These are phyloP conservation scores for Entelurus aequoreus DNA, from an alignment of 2,113 vertebrate species.

Conservation along the genomic window DNA sequence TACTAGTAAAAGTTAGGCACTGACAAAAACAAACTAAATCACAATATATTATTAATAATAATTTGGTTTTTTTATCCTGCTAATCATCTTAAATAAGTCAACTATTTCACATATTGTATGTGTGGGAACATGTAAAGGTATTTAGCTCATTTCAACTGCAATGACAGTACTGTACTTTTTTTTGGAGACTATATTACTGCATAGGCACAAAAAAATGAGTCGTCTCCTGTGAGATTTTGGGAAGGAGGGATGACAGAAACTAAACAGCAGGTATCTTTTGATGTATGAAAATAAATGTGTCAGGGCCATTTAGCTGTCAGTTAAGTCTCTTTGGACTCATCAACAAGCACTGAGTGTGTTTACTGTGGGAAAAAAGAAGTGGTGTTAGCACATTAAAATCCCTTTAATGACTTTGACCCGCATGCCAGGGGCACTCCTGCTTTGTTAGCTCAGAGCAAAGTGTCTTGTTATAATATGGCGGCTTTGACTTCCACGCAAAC, in stretches of 20 bases:
- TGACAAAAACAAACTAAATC: no score
- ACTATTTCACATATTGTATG: background rate
- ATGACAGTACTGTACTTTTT: background rate
- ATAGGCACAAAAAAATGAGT: constrained; percentile 1
- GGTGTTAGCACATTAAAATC: constrained; percentile 19
- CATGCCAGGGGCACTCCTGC: constrained; percentile 4
- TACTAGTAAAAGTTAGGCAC: no score
- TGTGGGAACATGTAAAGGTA: background rate
- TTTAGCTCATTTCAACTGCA: background rate
- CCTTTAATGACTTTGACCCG: constrained; percentile 37
- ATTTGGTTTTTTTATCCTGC: no score
- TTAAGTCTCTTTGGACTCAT: constrained; percentile 12
- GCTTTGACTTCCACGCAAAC: constrained; percentile 48
- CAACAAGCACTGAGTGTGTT: constrained; percentile 1
- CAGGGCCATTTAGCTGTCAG: constrained; percentile 13
- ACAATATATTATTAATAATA: no score
- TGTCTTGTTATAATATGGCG: constrained; percentile 35
- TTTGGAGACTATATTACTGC: background rate
- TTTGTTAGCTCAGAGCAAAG: constrained; percentile 9
- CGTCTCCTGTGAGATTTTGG: constrained; percentile 19
- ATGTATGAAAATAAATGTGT: constrained; percentile 22
- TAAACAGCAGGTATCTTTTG: constrained; percentile 18
- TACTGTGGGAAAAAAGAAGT: constrained; percentile 9
- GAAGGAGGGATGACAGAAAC: constrained; percentile 7
- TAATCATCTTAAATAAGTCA: no score